These are phyloP conservation scores for Sorex maritimensis DNA, from an alignment of 2,797 vertebrate species.

Conservation along the genomic window DNA sequence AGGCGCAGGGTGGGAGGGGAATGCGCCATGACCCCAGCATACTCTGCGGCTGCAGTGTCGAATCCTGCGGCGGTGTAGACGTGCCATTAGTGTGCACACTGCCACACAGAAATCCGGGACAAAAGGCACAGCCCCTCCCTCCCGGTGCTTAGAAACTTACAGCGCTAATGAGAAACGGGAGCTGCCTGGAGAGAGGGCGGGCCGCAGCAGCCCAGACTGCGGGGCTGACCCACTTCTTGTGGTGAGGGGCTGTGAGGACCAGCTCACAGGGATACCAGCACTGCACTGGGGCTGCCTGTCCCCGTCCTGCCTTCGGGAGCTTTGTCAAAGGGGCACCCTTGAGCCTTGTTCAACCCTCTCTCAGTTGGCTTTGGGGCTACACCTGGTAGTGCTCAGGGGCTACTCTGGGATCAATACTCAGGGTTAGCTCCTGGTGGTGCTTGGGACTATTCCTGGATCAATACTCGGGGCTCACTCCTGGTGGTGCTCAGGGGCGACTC, in stretches of 20 bases:
- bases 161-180: conserved; percentile 75
- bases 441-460: too few species aligned
- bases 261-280: conserved; percentile 42
- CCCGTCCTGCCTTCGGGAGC: not conserved
- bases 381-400: too few species aligned
- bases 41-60: conserved; percentile 62
- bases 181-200: conserved; percentile 64
- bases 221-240: conserved; percentile 77
- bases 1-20: conserved; percentile 11
- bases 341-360: too few species aligned
- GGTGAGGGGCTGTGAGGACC: conserved; percentile 41
- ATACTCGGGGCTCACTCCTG: too few species aligned
- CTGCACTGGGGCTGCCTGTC: conserved; percentile 3
- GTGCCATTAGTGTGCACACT: conserved; percentile 63
- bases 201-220: conserved; percentile 9
- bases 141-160: conserved; percentile 75
- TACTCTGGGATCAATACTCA: too few species aligned
- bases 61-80: conserved; percentile 59
- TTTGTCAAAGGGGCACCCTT: not conserved
- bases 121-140: conserved; percentile 76
- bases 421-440: too few species aligned
- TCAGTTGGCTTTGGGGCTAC: too few species aligned
- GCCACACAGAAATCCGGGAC: conserved; percentile 54
- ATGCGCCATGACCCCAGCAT: conserved; percentile 59
- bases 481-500: too few species aligned